Base-by-base conservation (phyloP, 2,888 invertebrate genomes). In the Lymantria monacha region DNA sequence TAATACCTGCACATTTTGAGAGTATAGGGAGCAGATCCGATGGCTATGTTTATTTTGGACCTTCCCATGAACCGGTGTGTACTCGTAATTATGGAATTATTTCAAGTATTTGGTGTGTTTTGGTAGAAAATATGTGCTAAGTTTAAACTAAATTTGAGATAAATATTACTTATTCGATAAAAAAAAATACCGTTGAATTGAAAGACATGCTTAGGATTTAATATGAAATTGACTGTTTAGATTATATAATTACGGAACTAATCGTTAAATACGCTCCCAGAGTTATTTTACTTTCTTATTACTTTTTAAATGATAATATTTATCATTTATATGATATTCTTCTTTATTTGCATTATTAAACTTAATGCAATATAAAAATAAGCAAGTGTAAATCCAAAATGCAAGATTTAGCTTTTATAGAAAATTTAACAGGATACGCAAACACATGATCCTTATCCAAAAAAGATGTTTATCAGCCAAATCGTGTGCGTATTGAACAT, bases 1-100 rank as follows among this genome's bases (percentile, higher is more conserved):
- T 86, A 86, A 86, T 87, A 87, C 85, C 83, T 83, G 82, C 76
- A 85, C 84, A 84, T 84, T 87, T 87, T 85, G 79, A 83, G 79
- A 81, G 75, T 83, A 90, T 88, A 83, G 85, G 85, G 89, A 89
- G 89, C 89, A 87, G 74, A 76, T 75, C 76, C 69, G 66, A 81
- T 76, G 70, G 74, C 74, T 53, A 61, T 82, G 71, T 84, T 83
- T 83, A 66, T 70, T 69, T 71, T 69, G 54, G 61, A 70, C 69
- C 70, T 78, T 83, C 81, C 76, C 79, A 81, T 76, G 75, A 74
- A 77, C 73, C 74, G 74, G 70, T 72, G 65, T 72, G 62, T 22
- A 22, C 22, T 22, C 22, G 22, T 62, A 66, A 67, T 60, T 60
- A 66, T 57, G 53, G 52, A 69, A 57, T 58, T 69, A 61, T 61